Base-by-base conservation (phyloP, 2,888 invertebrate species). In the Melinaea menophilus region DNA sequence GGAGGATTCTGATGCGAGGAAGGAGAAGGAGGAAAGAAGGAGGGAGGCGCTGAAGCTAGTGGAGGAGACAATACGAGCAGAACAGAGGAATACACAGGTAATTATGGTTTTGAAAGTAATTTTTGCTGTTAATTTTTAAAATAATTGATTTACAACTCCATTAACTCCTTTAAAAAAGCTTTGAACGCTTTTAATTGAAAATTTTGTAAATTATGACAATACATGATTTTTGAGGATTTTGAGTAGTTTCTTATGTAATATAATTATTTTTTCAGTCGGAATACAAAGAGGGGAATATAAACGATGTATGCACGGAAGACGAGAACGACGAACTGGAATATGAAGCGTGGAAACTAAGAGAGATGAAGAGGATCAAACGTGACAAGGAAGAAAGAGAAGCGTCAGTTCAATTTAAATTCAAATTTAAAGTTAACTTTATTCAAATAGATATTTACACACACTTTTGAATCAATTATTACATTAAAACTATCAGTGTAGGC, bases 271-370 rank as follows among this genome's bases (percentile, higher is more conserved):
- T 66, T 0, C 58, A 92, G 90, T 92, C 92, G 63, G 94, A 95
- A 77, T 93, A 94, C 68, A 93, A 94, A 74, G 95, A 96, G 84
- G 94, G 95, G 2, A 93, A 94, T 73, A 92, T 97, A 4, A 94
- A 96, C 69, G 96, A 97, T 79, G 95, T 98, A 2, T 96, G 96
- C 77, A 98, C 97, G 0, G 98, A 98, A 71, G 98, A 98, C 80
- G 99, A 99, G 79, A 98, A 98, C 78, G 98, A 98, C 75, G 98
- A 99, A 81, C 93, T 98, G 7, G 98, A 98, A 78, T 99, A 99
- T 76, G 99, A 99, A 84, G 94, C 96, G 0, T 99, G 99, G 99
- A 99, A 99, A 85, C 86, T 99, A 41, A 92, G 99, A 31, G 99
- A 99, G 89, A 92, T 99, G 80, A 98, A 98, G 81, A 92, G 99